Evolutionary conservation across 2,113 vertebrate species (phyloP), one percentile per base, ranked within the genome.

Genomic region (Acrocephalus kingi): DNA sequence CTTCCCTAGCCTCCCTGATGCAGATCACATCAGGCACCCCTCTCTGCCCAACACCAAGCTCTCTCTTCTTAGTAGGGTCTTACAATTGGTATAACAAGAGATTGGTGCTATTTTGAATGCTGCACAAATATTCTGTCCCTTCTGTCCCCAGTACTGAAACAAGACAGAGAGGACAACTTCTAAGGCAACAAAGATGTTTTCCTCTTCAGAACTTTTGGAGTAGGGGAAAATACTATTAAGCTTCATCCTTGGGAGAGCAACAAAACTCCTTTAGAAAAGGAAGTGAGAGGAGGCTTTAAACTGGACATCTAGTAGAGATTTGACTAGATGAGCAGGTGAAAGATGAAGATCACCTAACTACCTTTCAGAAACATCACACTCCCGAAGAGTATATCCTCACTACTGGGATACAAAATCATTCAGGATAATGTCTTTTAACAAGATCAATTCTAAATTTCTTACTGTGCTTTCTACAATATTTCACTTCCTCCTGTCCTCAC

Each of bases 401-500:
- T 63, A 17, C 15, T 61, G 15, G 11, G 25, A n/a, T 52, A 11
- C 25, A 54, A 73, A 80, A 63, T 15, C 23, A 27, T 52, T 76
- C 31, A 48, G 31, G 8, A 43, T 55, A n/a, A 41, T 20, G 24
- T 37, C 22, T 74, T 71, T 84, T 59, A 58, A 88, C 10, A 55
- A 31, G 49, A 43, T 37, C 3, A 48, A 0, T 69, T 66, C 18
- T 43, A 71, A 86, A 72, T 4, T 1, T 1, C 2, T 41, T 64
- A 33, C 13, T 73, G 30, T 28, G 30, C 27, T 87, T 87, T 69
- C 20, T 72, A 7, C 6, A 46, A 1, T 64, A 18, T 72, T 67
- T 67, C 12, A 11, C 9, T 24, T 61, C 45, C 21, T 18, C 18
- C 15, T 59, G 6, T 58, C 7, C 37, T 61, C 15, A 31, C 5